Base-by-base conservation (phyloP, 1,140 invertebrate genomes). In the Aphidius ervi region DNA sequence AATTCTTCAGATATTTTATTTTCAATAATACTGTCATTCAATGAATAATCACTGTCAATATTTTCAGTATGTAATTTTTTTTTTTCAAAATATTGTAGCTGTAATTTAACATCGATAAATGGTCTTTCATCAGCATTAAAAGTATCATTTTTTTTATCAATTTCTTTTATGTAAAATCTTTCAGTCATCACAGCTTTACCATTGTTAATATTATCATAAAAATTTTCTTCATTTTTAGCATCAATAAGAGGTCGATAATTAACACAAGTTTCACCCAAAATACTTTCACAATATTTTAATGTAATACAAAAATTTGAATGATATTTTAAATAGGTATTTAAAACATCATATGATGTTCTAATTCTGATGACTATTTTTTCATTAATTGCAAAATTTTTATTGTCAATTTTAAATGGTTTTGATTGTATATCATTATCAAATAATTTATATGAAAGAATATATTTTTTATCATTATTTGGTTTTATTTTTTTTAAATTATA, bases 321-420 rank as follows among this genome's bases (percentile, higher is more conserved):
- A 3, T 61, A 45, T 57, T 70, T 59, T 41, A 79, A 68, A 59
- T 77, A 80, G 65, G 72, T 69, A 54, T 67, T 70, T 16, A 80
- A 67, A 8, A 72, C 61, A 45, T 49, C 47, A 9, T 75, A 64
- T 5, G 74, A 77, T 61, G 72, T 80, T 70, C 72, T 70, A 59
- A 80, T 74, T 62, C 67, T 69, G 31, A 79, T 67, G 7, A 72
- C 54, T 9, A 74, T 70, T 68, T 76, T 79, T 61, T 80, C 74
- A 69, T 77, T 72, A 0, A 76, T 49, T 5, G 63, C 43, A 63
- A 67, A 65, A 23, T 54, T 62, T 37, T 64, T 66, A 20, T 64
- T 67, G 41, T 60, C 65, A 10, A 63, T 65, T 56, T 57, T 70
- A 23, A 78, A 69, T 2, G 73, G 56, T 63, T 74, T 77, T 37